Base-by-base conservation (phyloP, 2,113 vertebrate species). In the Cnemophilus loriae region DNA sequence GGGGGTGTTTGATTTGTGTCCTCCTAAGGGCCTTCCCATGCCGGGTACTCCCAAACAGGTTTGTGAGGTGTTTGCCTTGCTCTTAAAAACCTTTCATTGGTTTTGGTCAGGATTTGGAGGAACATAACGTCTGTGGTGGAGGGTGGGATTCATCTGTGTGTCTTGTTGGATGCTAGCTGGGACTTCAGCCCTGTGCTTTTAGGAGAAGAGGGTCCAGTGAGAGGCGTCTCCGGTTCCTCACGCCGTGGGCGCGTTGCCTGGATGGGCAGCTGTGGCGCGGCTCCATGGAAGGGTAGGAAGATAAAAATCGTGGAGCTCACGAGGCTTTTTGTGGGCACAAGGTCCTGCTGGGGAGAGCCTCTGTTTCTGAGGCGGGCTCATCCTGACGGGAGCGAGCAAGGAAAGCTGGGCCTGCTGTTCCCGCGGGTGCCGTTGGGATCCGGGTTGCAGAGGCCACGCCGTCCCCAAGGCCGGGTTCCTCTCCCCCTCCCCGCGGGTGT, bases 171-270 rank as follows among this genome's bases (percentile, higher is more conserved):
- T 42, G 41, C 24, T 11, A 16, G 4, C 23, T 8, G 15, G 16
- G 22, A n/a, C 32, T 67, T 63, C 23, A 50, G 39, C 69, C 39
- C 41, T 15, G 39, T 26, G 69, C 20, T 59, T 26, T 20, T 0
- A 20, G 52, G 35, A 50, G 56, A 17, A 24, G 33, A 39, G 26
- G 5, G 7, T 20, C 1, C 12, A 7, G 69, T 32, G 52, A 50
- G 47, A 14, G 1, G 17, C 5, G 0, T 6, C 64, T 56, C 35
- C 0, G 0, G 55, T 15, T 17, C 17, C 37, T 60, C 61, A 9
- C 30, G 50, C 63, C 1, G 0, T 4, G 9, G 42, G 32, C 0
- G 0, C 2, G 1, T 19, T 19, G 22, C 24, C 5, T 0, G 1
- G 6, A 6, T 0, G 11, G 49, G 49, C 33, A 23, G 52, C 18